These are phyloP conservation scores for Neodiprion virginianus DNA, from an alignment of 1,140 invertebrate species.

Conservation along the genomic window DNA sequence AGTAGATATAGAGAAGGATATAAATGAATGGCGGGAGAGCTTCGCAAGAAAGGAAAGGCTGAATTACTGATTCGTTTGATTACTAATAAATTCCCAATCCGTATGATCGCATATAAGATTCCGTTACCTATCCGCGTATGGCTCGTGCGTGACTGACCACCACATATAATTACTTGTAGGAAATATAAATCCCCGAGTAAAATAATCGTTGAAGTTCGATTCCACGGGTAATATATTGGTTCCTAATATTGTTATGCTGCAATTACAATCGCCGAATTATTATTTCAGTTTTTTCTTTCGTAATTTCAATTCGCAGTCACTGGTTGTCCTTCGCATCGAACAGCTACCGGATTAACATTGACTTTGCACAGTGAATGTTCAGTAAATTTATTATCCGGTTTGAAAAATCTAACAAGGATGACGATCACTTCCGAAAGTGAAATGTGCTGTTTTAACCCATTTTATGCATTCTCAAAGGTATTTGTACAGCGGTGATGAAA, in stretches of 20 bases:
- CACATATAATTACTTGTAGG: background rate
- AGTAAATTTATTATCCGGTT: background rate
- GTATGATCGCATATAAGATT: background rate
- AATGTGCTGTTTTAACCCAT: background rate
- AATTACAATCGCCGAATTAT: background rate
- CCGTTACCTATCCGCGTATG: background rate
- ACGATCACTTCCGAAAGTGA: background rate
- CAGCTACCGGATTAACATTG: background rate
- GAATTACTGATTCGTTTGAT: background rate
- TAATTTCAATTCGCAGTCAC: background rate
- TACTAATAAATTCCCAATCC: background rate
- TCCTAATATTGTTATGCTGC: background rate
- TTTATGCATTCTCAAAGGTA: too few species aligned
- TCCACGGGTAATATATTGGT: background rate
- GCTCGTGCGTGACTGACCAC: background rate
- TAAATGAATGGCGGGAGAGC: background rate
- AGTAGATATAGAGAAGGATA: background rate
- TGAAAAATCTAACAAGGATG: background rate
- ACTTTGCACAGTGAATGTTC: background rate
- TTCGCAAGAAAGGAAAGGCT: background rate
- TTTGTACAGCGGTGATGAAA: constrained; percentile 42
- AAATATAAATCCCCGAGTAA: background rate
- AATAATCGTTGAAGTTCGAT: background rate
- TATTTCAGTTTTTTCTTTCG: background rate
- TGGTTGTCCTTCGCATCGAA: background rate